phyloP scores from a whole-genome alignment of 2,113 vertebrate species.

The Alouatta palliata region DNA sequence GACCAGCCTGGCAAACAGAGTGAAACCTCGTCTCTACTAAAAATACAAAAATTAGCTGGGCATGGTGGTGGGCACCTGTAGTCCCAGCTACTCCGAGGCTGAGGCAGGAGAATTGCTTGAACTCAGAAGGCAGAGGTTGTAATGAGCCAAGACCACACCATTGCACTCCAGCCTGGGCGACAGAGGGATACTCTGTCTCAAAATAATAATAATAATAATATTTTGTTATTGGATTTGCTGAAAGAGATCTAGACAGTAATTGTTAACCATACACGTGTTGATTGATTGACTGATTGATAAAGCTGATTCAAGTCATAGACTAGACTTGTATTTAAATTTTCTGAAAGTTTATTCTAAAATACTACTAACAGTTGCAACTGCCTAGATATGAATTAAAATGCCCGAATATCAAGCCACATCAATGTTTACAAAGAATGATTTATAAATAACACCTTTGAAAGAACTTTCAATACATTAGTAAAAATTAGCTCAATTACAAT shows the following conservation, averaged over 20 bases:
- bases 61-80: too few species aligned
- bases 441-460: background rate
- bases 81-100: too few species aligned
- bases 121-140: background rate
- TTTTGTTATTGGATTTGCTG: background rate
- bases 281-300: slow-evolving; percentile 20
- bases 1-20: too few species aligned
- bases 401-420: background rate
- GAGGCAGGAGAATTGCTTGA: too few species aligned
- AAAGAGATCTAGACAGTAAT: background rate
- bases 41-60: too few species aligned
- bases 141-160: background rate
- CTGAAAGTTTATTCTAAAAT: background rate
- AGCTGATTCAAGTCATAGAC: background rate
- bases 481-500: slow-evolving; percentile 13
- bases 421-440: background rate
- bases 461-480: background rate
- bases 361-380: background rate
- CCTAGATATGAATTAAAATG: background rate
- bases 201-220: background rate
- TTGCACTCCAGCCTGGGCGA: background rate
- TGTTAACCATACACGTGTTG: background rate
- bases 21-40: too few species aligned
- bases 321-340: background rate
- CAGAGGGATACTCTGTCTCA: background rate